Percentiles rank a stretch among this genome's conserved stretches.
phyloP scores from a whole-genome alignment of 2,888 invertebrate species.

The Pycnomerus fuliginosus region DNA sequence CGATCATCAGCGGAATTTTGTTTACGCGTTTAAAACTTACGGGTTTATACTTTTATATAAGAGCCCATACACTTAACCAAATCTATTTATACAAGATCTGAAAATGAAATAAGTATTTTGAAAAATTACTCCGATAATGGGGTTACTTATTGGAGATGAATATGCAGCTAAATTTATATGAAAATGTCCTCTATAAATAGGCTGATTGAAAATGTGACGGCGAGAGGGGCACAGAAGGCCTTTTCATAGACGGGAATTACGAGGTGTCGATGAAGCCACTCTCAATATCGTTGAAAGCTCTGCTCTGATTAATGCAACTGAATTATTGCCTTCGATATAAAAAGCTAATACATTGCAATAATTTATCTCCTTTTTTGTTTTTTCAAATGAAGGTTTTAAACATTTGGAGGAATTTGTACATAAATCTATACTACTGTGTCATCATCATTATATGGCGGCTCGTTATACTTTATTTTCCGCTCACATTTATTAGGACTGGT shows the following conservation, averaged over 20 bases:
- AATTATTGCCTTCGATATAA: conserved; percentile 7
- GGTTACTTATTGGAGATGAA: conserved; percentile 28
- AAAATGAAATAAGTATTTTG: conserved; percentile 42
- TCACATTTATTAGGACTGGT: too few species aligned
- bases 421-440: too few species aligned
- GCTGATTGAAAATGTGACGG: conserved; percentile 24
- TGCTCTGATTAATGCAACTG: conserved; percentile 19
- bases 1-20: too few species aligned
- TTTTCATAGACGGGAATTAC: conserved; percentile 31
- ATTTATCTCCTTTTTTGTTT: too few species aligned
- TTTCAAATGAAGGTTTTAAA: too few species aligned
- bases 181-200: conserved; percentile 36
- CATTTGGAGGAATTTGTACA: too few species aligned
- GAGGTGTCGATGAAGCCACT: conserved; percentile 41
- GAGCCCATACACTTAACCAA: conserved; percentile 37
- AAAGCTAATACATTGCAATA: too few species aligned
- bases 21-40: conserved; percentile 30
- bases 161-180: conserved; percentile 26
- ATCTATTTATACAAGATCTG: conserved; percentile 40
- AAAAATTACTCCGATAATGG: conserved; percentile 38
- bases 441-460: too few species aligned
- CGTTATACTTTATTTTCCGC: too few species aligned
- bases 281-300: conserved; percentile 34
- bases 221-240: conserved; percentile 19
- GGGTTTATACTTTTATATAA: conserved; percentile 37